Percentiles rank a stretch among this genome's conserved stretches.
Evolutionary conservation across 37 sponge, comb jelly and placozoan genomes (phyloP).

Genomic region (Dysidea cf. avara): DNA sequence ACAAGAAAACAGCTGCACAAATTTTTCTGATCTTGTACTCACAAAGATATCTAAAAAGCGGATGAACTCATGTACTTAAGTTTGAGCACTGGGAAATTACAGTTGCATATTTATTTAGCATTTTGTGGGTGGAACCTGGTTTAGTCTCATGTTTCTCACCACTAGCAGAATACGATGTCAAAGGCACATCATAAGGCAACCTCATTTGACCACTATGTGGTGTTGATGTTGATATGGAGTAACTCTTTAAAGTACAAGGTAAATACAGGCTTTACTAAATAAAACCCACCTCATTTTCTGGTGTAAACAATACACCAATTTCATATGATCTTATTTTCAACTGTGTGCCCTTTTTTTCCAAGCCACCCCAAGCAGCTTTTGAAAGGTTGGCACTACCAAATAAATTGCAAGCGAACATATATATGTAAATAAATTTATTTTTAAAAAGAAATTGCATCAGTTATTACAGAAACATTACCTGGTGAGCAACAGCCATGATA

Average conservation of each 20-base stretch:
- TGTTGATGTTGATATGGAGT: slow-evolving; percentile 5
- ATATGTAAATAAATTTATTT: background rate
- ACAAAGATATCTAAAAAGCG: too few species aligned
- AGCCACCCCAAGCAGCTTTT: slow-evolving; percentile 95
- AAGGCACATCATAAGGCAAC: slow-evolving; percentile 24
- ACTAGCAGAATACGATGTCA: slow-evolving; percentile 8
- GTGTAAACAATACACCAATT: slow-evolving; percentile 81
- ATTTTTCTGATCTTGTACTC: too few species aligned
- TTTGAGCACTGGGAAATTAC: too few species aligned
- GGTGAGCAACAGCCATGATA: slow-evolving; percentile 91
- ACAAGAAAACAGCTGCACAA: too few species aligned
- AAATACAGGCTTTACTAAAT: too few species aligned
- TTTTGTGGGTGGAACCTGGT: too few species aligned
- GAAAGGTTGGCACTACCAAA: slow-evolving; percentile 85
- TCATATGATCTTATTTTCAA: slow-evolving; percentile 85
- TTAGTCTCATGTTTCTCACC: too few species aligned
- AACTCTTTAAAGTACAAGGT: slow-evolving; percentile 42
- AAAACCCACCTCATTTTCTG: slow-evolving; percentile 49
- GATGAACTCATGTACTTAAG: too few species aligned
- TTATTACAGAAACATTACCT: slow-evolving; percentile 38
- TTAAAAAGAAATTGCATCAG: background rate
- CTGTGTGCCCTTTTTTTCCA: slow-evolving; percentile 83
- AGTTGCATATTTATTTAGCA: too few species aligned
- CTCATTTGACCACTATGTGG: background rate
- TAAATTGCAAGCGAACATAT: background rate